A percentile compares a stretch with the other conserved stretches of the same genome.
Evolutionary conservation across 2,797 vertebrate genomes (phyloP).

Genomic region (Tachyglossus aculeatus): DNA sequence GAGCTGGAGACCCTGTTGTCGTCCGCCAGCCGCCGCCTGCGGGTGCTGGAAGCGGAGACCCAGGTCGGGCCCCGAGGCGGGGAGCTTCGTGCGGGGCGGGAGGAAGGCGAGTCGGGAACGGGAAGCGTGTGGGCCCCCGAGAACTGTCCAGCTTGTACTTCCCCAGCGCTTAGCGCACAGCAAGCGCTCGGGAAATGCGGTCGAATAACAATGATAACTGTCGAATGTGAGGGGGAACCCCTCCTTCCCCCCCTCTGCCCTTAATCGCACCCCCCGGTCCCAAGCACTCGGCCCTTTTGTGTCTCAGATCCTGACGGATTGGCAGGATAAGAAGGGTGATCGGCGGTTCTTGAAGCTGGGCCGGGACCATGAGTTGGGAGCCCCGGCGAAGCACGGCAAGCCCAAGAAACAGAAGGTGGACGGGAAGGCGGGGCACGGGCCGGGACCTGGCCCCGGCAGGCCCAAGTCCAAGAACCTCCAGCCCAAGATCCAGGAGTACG

Average conservation of each 20-base stretch:
- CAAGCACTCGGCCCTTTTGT: background rate
- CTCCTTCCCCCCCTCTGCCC: background rate
- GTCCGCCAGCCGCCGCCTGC: conserved; percentile 90
- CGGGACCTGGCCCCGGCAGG: conserved; percentile 89
- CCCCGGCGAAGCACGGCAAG: conserved; percentile 90
- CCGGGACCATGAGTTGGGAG: conserved; percentile 89
- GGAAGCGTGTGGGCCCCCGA: too few species aligned
- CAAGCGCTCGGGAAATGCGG: background rate
- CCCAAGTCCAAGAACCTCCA: conserved; percentile 95
- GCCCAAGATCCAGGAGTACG: conserved; percentile 95
- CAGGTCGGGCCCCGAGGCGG: conserved; percentile 86
- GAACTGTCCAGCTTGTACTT: background rate
- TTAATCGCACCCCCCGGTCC: background rate
- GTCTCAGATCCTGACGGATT: conserved; percentile 94
- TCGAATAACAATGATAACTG: background rate
- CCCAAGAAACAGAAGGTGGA: conserved; percentile 97
- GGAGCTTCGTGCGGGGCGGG: too few species aligned
- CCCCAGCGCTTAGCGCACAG: too few species aligned
- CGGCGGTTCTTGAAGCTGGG: conserved; percentile 90
- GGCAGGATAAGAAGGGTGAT: conserved; percentile 98
- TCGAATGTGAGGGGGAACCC: background rate
- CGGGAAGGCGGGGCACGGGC: conserved; percentile 88
- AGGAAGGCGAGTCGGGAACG: too few species aligned
- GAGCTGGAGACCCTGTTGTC: conserved; percentile 96
- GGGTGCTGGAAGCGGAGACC: conserved; percentile 94